These are phyloP conservation scores for Centropyge bicolor DNA, from an alignment of 2,797 vertebrate species.

Conservation along the genomic window DNA sequence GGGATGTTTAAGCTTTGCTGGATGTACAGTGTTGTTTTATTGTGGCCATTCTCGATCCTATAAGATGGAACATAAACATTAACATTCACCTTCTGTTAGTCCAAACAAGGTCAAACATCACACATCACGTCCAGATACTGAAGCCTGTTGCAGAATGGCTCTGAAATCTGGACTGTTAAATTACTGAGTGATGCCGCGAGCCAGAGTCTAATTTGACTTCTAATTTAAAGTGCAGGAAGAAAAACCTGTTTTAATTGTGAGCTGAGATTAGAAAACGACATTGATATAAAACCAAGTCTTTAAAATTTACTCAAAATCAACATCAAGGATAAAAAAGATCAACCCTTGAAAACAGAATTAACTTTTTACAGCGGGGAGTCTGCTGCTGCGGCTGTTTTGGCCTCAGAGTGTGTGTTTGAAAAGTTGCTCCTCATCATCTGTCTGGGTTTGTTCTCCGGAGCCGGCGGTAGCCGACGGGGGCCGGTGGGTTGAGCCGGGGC, in stretches of 20 bases:
- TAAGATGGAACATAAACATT: not conserved
- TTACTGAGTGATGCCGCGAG: slow-evolving; percentile 24
- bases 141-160: not conserved
- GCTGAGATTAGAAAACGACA: slow-evolving; percentile 13
- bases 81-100: not conserved
- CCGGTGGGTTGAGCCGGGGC: not conserved
- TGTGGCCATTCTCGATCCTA: not conserved
- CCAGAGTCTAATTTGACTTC: slow-evolving; percentile 24
- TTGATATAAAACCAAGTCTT: slow-evolving; percentile 30
- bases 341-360: not conserved
- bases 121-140: not conserved
- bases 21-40: not conserved
- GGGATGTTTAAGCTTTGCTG: not conserved
- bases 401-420: not conserved
- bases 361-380: not conserved
- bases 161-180: not conserved
- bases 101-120: not conserved
- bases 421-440: not conserved
- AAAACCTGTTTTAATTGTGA: slow-evolving; percentile 24
- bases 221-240: not conserved
- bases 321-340: slow-evolving; percentile 5
- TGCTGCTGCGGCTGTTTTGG: not conserved
- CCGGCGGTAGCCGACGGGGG: not conserved
- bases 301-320: slow-evolving; percentile 10
- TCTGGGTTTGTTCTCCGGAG: not conserved